phyloP scores from a whole-genome alignment of 2,888 invertebrate species.

The Orthosia incerta region DNA sequence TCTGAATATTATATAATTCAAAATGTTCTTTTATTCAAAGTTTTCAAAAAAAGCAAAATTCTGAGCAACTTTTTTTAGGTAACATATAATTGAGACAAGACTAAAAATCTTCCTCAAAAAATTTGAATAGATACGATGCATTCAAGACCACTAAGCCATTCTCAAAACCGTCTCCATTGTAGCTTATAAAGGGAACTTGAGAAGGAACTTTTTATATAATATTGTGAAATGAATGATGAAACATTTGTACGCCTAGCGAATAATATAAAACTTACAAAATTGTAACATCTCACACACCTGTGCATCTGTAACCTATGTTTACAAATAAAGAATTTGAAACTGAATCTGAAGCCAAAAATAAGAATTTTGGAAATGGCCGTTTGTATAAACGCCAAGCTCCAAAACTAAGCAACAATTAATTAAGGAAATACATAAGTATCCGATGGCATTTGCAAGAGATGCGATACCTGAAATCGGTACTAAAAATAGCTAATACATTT shows the following conservation, averaged over 20 bases:
- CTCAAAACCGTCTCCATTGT: background rate
- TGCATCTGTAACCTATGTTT: too few species aligned
- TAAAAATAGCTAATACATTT: too few species aligned
- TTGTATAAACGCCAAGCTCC: background rate
- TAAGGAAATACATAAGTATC: background rate
- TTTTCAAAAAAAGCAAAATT: background rate
- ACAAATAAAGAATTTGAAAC: too few species aligned
- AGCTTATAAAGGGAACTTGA: background rate
- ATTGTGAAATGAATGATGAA: too few species aligned
- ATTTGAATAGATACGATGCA: constrained; percentile 5
- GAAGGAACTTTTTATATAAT: too few species aligned
- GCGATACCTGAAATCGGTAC: background rate
- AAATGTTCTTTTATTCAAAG: too few species aligned
- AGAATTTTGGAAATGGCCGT: background rate
- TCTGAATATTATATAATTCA: too few species aligned
- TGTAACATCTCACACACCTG: too few species aligned
- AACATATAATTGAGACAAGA: background rate
- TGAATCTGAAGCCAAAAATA: too few species aligned
- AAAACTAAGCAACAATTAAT: background rate
- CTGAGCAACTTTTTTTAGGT: background rate
- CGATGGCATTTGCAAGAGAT: background rate
- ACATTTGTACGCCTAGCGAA: too few species aligned
- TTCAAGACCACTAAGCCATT: constrained; percentile 7
- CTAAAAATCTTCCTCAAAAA: background rate
- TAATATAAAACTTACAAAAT: too few species aligned